phyloP scores from a whole-genome alignment of 2,113 vertebrate genomes.

The Cinclus mexicanus region DNA sequence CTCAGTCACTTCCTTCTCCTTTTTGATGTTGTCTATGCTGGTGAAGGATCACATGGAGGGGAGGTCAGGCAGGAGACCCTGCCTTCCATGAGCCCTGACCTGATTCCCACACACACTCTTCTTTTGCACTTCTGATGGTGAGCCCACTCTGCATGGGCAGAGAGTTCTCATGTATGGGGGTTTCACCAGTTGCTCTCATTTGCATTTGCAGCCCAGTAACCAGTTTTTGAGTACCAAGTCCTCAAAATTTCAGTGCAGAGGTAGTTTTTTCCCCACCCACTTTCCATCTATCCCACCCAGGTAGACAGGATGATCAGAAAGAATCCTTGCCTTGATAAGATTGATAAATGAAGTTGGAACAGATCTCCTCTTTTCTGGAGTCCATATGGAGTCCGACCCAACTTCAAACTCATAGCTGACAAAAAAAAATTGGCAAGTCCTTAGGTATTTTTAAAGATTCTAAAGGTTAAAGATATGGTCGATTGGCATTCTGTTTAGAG shows the following conservation, averaged over 20 bases:
- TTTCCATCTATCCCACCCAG: slow-evolving; percentile 64
- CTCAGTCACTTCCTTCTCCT: not conserved
- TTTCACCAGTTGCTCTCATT: not conserved
- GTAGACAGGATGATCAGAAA: slow-evolving; percentile 60
- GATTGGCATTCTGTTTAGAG: slow-evolving; percentile 14
- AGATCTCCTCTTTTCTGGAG: slow-evolving; percentile 41
- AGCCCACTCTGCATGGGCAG: not conserved
- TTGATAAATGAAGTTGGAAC: slow-evolving; percentile 63
- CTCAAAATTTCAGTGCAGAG: not conserved
- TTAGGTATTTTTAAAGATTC: slow-evolving; percentile 25
- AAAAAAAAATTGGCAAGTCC: slow-evolving; percentile 23
- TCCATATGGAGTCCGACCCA: slow-evolving; percentile 59
- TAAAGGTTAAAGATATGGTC: slow-evolving; percentile 39
- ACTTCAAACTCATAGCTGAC: slow-evolving; percentile 32
- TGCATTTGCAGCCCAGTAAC: not conserved
- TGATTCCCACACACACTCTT: not conserved
- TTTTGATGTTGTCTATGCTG: not conserved
- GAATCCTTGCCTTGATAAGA: slow-evolving; percentile 58
- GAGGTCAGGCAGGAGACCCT: not conserved
- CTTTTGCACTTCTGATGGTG: not conserved
- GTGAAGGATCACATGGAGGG: not conserved
- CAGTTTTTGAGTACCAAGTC: not conserved
- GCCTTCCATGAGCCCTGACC: not conserved
- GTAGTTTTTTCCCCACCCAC: slow-evolving; percentile 39
- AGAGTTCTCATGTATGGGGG: not conserved